Conservation (phyloP, 2,888 invertebrate species). For the Orthosia cruda region DNA sequence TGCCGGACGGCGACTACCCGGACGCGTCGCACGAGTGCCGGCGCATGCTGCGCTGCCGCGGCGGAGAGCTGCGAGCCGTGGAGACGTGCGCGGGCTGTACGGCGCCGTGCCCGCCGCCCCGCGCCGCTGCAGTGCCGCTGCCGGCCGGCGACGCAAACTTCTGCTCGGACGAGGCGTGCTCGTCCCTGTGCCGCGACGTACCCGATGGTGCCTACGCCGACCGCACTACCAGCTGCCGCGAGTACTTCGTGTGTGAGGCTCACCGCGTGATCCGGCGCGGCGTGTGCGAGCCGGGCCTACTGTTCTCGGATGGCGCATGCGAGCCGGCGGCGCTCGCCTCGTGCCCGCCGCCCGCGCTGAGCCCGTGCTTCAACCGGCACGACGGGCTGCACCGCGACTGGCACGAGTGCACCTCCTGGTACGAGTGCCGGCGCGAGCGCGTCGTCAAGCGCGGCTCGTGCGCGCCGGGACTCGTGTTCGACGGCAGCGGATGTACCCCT, state of each 20-base stretch:
- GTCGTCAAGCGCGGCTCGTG: constrained; percentile 88
- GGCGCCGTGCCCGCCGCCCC: constrained; percentile 84
- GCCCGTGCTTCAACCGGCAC: constrained; percentile 87
- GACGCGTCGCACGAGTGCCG: constrained; percentile 92
- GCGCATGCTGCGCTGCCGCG: constrained; percentile 88
- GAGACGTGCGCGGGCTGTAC: constrained; percentile 80
- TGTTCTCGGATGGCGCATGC: constrained; percentile 91
- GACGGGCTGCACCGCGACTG: constrained; percentile 88
- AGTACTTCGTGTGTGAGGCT: constrained; percentile 92
- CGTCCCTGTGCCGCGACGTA: constrained; percentile 89
- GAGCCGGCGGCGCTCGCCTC: constrained; percentile 84
- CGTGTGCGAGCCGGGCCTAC: constrained; percentile 89
- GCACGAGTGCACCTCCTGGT: constrained; percentile 89
- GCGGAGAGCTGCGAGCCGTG: constrained; percentile 86
- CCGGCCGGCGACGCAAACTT: constrained; percentile 91
- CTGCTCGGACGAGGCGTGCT: constrained; percentile 88
- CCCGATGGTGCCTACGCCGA: constrained; percentile 92
- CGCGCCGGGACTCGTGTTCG: constrained; percentile 87
- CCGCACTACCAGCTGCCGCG: constrained; percentile 90
- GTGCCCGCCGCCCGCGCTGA: constrained; percentile 88
- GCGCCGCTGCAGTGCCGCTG: constrained; percentile 84
- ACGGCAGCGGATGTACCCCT: constrained; percentile 88
- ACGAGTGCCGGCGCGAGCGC: constrained; percentile 88
- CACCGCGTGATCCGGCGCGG: constrained; percentile 90
- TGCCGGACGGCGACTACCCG: constrained; percentile 91